phyloP scores from a whole-genome alignment of 1,140 invertebrate species.

The Sitodiplosis mosellana region DNA sequence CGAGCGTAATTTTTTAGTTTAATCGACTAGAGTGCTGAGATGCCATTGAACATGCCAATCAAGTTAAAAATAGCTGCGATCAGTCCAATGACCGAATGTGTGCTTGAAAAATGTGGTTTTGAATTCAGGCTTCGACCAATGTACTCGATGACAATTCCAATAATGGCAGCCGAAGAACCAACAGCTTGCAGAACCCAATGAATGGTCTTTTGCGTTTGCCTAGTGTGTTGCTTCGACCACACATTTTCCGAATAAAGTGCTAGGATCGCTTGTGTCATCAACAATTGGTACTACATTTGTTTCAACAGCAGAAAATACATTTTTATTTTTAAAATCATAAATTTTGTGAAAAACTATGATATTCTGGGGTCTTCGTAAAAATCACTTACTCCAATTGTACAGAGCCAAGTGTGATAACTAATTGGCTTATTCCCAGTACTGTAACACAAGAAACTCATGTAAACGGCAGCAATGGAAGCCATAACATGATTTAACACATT shows the following conservation, averaged over 20 bases:
- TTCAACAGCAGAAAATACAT: neutral
- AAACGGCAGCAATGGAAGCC: neutral
- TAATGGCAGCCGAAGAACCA: neutral
- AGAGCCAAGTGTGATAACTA: neutral
- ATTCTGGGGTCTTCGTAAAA: neutral
- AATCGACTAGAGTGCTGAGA: neutral
- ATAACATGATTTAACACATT: constrained; percentile 1
- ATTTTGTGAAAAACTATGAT: too few species aligned
- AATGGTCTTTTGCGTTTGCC: neutral
- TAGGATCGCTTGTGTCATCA: constrained; percentile 2
- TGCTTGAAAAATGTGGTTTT: neutral
- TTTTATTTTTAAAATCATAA: too few species aligned
- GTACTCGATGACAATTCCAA: neutral
- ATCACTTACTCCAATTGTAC: constrained; percentile 1
- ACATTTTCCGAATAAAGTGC: constrained; percentile 1
- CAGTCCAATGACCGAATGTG: neutral
- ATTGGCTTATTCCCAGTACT: neutral
- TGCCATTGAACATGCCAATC: neutral
- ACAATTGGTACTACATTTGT: constrained; percentile 1
- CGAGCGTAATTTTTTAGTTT: neutral
- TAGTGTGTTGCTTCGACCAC: neutral
- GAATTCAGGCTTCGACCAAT: neutral
- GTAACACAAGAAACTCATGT: constrained; percentile 1
- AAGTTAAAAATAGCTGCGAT: neutral
- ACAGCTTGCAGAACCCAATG: constrained; percentile 3